Evolutionary conservation across 2,113 vertebrate species (phyloP).

Genomic region (Macquaria australasica): DNA sequence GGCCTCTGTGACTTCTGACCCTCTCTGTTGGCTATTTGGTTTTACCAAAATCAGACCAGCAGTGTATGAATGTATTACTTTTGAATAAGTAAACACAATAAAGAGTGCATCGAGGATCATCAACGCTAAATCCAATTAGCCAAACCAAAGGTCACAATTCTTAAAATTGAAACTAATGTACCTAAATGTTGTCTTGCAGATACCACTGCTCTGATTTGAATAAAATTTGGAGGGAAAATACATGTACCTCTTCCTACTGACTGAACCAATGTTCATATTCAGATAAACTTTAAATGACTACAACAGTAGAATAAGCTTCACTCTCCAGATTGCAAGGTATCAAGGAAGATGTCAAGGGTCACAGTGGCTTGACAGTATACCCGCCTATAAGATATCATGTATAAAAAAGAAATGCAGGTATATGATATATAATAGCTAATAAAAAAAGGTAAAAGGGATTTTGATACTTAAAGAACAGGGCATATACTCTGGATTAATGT

Average conservation of each 20-base stretch:
- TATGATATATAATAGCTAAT: not conserved
- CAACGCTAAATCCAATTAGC: not conserved
- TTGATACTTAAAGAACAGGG: not conserved
- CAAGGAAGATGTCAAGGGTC: not conserved
- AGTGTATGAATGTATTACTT: not conserved
- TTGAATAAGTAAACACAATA: not conserved
- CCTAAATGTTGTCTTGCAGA: not conserved
- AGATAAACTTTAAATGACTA: not conserved
- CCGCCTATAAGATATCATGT: not conserved
- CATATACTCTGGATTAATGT: not conserved
- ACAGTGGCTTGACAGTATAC: not conserved
- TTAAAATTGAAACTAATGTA: not conserved
- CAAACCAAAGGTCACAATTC: not conserved
- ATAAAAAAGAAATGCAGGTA: not conserved
- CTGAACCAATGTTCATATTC: not conserved
- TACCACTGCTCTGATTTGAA: constrained; percentile 24
- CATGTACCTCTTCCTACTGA: not conserved
- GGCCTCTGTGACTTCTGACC: not conserved
- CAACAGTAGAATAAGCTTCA: not conserved
- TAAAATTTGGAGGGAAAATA: constrained; percentile 25
- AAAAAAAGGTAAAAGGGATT: not conserved
- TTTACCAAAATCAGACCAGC: constrained; percentile 21
- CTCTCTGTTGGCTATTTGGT: not conserved
- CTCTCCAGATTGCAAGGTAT: not conserved
- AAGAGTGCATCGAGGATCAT: no score